Base-by-base conservation (phyloP, 2,797 vertebrate genomes). In the Myripristis murdjan region DNA sequence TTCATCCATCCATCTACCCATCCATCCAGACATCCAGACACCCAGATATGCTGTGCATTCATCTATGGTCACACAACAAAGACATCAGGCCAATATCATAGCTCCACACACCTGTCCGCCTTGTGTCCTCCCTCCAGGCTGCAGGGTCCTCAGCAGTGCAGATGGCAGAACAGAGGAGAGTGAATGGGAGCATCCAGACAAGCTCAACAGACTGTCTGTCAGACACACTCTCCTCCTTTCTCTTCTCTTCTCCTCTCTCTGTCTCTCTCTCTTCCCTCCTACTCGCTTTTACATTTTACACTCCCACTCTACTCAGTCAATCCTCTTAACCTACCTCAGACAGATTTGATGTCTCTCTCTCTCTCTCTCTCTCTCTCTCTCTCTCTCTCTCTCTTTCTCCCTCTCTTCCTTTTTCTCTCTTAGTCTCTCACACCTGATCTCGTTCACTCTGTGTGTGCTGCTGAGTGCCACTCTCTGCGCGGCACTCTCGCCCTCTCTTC, bases 311-410 rank as follows among this genome's bases (percentile, higher is more conserved):
- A 53, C 82, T 89, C 86, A 86, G 83, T 84, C 83, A 57, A 84
- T 85, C 82, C 84, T 86, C 78, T 86, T 92, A 90, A 92, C 89
- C 88, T 91, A 88, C 91, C 86, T 89, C 75, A 87, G 88, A 89
- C 88, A 82, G 58, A 87, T 87, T 79, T 84, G 35, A 77, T 68
- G 73, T 76, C 73, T 52, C 67, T 35, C 59, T 61, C 64, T 56
- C 62, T 64, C 62, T 39, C 47, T 39, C 18, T 52, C 54, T 48
- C 67, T 44, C 24, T 41, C 46, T 31, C 22, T 65, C 51, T 39
- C 35, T 44, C 43, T 44, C 51, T 70, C 33, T 60, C 47, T 73
- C 84, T 80, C 73, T 62, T 80, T 71, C 77, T 60, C 53, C 73
- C 47, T 53, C 35, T 62, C 54, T 69, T 24, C 48, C 57, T 65